phyloP scores from a whole-genome alignment of 2,113 vertebrate species.

The Lontra canadensis region DNA sequence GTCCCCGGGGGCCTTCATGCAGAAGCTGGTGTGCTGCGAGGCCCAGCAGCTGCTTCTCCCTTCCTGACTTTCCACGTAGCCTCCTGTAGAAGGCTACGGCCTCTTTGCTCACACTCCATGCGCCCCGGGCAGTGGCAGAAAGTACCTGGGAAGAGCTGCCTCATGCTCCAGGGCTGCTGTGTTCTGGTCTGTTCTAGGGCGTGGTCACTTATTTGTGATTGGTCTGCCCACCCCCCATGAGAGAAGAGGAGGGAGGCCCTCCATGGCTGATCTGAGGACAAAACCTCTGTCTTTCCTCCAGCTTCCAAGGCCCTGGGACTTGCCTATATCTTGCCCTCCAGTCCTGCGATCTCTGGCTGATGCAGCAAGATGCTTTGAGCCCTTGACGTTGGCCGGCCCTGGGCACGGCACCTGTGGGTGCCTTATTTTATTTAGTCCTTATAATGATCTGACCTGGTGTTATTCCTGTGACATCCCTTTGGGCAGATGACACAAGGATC shows the following conservation, averaged over 20 bases:
- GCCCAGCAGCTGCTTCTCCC: not conserved
- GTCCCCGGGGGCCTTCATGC: not conserved
- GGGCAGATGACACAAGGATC: not conserved
- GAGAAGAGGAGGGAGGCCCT: not conserved
- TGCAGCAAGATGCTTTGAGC: fast-evolving
- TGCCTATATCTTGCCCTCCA: not conserved
- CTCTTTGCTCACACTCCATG: too few species aligned
- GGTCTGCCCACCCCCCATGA: fast-evolving
- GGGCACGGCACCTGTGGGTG: fast-evolving
- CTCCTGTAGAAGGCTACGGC: fast-evolving
- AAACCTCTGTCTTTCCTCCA: fast-evolving
- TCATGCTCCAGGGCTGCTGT: fast-evolving
- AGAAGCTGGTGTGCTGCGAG: not conserved
- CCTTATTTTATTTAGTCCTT: not conserved
- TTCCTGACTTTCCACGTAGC: not conserved
- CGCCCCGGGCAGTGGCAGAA: fast-evolving
- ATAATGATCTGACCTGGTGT: fast-evolving
- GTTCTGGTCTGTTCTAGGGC: not conserved
- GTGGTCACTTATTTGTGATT: fast-evolving
- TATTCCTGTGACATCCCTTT: too few species aligned
- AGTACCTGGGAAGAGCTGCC: not conserved
- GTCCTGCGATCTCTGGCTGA: not conserved
- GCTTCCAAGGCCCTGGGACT: too few species aligned
- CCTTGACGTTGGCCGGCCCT: fast-evolving
- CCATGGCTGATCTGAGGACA: not conserved